Conservation (phyloP, 2,888 invertebrate genomes). For the Entomobrya proxima region DNA sequence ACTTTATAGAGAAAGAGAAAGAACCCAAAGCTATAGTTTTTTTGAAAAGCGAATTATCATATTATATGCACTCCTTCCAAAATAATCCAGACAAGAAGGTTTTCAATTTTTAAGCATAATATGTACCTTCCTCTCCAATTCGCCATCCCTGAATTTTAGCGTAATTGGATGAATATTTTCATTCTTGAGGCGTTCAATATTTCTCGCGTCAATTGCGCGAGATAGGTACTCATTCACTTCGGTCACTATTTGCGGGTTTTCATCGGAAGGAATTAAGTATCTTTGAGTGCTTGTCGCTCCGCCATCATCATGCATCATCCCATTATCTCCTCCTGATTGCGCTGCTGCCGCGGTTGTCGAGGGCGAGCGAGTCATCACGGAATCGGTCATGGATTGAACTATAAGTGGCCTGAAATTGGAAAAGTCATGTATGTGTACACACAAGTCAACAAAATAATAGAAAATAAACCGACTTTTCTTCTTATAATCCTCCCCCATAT, state of each 20-base stretch:
- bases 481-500: too few relatives aligned
- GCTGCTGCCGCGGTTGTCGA: conserved; percentile 23
- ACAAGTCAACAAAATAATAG: conserved; percentile 19
- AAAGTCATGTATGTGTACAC: conserved; percentile 20
- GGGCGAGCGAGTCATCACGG: conserved; percentile 59
- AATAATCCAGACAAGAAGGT: not conserved
- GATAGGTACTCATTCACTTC: conserved; percentile 97
- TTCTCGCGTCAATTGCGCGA: conserved; percentile 95
- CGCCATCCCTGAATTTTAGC: conserved; percentile 88
- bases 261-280: conserved; percentile 55
- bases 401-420: conserved; percentile 61
- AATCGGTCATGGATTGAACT: conserved; percentile 63
- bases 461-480: not conserved
- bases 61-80: conserved; percentile 10
- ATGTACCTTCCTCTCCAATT: conserved; percentile 82
- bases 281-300: conserved; percentile 58
- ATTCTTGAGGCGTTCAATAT: conserved; percentile 90
- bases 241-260: conserved; percentile 78
- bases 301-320: conserved; percentile 50
- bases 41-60: not conserved
- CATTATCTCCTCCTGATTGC: conserved; percentile 24
- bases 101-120: not conserved
- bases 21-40: not conserved
- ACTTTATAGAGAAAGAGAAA: conserved; percentile 37
- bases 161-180: conserved; percentile 93